Evolutionary conservation across 2,888 invertebrate species (phyloP).

Genomic region (Erpobdella octoculata): DNA sequence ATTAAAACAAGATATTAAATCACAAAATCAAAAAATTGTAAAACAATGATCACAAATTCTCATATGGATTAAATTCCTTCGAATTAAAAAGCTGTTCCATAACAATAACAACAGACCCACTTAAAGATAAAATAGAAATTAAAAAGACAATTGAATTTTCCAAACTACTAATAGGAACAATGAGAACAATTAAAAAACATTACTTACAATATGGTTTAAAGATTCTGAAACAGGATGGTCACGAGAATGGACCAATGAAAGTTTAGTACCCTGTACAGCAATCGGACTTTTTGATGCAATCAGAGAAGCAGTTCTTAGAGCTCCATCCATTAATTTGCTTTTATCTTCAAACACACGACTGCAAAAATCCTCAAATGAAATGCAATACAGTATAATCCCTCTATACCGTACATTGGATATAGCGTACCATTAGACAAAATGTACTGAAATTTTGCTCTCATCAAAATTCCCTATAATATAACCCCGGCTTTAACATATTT

Average conservation of each 20-base stretch:
- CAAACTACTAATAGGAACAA: background rate
- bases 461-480: no score
- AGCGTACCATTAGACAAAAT: no score
- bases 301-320: conserved; percentile 65
- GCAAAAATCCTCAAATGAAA: conserved; percentile 50
- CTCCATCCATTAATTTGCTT: conserved; percentile 65
- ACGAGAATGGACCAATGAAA: conserved; percentile 72
- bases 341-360: conserved; percentile 55
- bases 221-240: conserved; percentile 65
- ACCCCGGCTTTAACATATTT: no score
- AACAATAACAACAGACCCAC: background rate
- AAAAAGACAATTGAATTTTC: background rate
- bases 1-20: no score
- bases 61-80: conserved; percentile 8
- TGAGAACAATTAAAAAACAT: background rate
- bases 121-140: conserved; percentile 1
- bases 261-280: conserved; percentile 84
- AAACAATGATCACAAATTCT: no score
- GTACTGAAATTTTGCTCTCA: no score
- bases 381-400: no score
- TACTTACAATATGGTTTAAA: conserved; percentile 34
- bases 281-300: conserved; percentile 87
- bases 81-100: no score
- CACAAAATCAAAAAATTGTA: no score
- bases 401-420: no score